phyloP scores from a whole-genome alignment of 2,888 invertebrate species.

The Priocnemis perturbator region DNA sequence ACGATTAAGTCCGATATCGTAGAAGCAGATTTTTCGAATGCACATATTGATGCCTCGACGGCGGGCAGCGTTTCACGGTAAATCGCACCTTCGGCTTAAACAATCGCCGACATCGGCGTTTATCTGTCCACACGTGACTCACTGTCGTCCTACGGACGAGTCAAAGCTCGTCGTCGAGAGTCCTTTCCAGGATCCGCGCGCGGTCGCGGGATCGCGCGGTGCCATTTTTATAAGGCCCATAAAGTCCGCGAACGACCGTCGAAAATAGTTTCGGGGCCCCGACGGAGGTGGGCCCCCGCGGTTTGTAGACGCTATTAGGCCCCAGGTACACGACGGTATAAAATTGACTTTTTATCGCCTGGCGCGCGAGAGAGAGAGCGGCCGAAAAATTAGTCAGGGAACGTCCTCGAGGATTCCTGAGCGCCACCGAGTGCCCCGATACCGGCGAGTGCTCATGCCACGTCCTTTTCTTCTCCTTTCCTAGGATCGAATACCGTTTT shows the following conservation, averaged over 20 bases:
- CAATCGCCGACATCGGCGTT: too few species aligned
- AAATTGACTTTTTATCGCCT: constrained; percentile 55
- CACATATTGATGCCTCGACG: too few species aligned
- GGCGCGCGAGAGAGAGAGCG: constrained; percentile 8
- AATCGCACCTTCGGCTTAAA: too few species aligned
- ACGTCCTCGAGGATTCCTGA: constrained; percentile 47
- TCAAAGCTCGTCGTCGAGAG: too few species aligned
- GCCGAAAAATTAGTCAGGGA: constrained; percentile 50
- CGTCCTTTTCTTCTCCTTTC: constrained; percentile 27
- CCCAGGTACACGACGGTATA: constrained; percentile 48
- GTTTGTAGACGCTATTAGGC: constrained; percentile 48
- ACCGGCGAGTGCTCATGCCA: constrained; percentile 1
- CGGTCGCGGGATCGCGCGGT: constrained; percentile 33
- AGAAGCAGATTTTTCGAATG: too few species aligned
- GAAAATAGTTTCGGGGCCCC: constrained; percentile 48
- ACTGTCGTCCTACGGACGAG: too few species aligned
- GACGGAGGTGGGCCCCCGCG: constrained; percentile 36
- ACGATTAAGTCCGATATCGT: too few species aligned
- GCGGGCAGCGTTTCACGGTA: too few species aligned
- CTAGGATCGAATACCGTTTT: constrained; percentile 30
- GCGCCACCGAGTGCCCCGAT: constrained; percentile 15
- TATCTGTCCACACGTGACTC: too few species aligned
- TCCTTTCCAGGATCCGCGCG: constrained; percentile 5
- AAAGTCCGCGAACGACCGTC: constrained; percentile 61
- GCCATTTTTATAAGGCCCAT: constrained; percentile 72